Percentiles rank a stretch among this genome's conserved stretches.
These are phyloP conservation scores for Sebastes vulpes DNA, from an alignment of 2,797 vertebrate genomes.

Conservation along the genomic window DNA sequence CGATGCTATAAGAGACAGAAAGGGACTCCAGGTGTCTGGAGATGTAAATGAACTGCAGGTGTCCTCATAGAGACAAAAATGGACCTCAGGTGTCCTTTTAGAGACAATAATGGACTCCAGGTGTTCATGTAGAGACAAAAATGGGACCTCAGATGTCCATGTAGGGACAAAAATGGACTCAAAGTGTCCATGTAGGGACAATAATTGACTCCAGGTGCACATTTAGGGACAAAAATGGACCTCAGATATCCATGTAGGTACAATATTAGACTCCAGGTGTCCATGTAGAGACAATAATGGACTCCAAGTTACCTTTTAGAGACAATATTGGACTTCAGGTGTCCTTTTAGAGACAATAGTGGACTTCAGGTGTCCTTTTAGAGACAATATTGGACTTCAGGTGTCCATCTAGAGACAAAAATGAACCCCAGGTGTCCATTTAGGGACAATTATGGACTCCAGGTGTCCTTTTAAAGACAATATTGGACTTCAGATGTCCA, in stretches of 20 bases:
- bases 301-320: background rate
- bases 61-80: background rate
- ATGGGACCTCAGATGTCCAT: background rate
- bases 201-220: background rate
- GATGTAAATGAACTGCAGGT: background rate
- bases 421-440: background rate
- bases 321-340: background rate
- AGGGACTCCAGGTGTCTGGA: background rate
- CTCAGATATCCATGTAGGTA: too few relatives aligned
- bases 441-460: background rate
- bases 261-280: background rate
- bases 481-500: background rate
- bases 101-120: background rate
- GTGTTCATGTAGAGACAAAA: background rate
- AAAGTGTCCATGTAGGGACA: background rate
- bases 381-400: background rate
- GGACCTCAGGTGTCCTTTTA: background rate
- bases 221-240: too few relatives aligned
- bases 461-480: background rate
- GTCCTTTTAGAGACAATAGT: background rate
- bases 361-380: background rate
- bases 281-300: background rate
- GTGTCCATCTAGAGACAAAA: background rate
- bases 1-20: background rate
- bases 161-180: background rate